Conservation (phyloP, 2,797 vertebrate genomes). For the Staurois parvus region DNA sequence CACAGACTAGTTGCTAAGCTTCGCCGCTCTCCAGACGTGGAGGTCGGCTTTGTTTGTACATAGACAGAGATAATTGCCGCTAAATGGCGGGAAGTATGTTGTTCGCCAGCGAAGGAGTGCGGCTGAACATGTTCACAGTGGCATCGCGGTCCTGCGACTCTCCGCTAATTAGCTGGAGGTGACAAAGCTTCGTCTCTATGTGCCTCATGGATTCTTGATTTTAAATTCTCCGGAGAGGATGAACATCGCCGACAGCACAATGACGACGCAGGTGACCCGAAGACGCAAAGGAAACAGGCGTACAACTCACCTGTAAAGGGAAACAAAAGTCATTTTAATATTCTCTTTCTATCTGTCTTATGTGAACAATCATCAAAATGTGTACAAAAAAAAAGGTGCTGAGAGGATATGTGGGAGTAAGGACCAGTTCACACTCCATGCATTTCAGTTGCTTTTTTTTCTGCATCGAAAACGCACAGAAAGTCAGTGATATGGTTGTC, state of each 20-base stretch:
- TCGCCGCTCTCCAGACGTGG: not conserved
- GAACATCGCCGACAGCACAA: not conserved
- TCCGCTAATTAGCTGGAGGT: constrained; percentile 21
- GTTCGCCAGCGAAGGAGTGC: not conserved
- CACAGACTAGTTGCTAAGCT: constrained; percentile 1
- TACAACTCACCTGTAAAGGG: too few relatives aligned
- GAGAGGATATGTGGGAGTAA: too few relatives aligned
- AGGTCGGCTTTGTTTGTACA: constrained; percentile 7
- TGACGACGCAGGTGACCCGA: not conserved
- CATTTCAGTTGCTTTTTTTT: too few relatives aligned
- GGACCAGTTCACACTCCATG: too few relatives aligned
- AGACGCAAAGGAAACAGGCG: too few relatives aligned
- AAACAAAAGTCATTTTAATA: too few relatives aligned
- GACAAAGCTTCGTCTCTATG: not conserved
- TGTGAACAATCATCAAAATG: too few relatives aligned
- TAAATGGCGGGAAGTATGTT: not conserved
- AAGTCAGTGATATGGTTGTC: too few relatives aligned
- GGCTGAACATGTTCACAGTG: not conserved
- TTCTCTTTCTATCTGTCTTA: too few relatives aligned
- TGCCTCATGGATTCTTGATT: not conserved
- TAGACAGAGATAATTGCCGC: constrained; percentile 9
- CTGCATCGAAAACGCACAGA: too few relatives aligned
- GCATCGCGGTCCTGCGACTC: not conserved
- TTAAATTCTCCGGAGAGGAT: not conserved
- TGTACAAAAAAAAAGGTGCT: too few relatives aligned